A percentile compares a stretch with the other conserved stretches of the same genome.
Evolutionary conservation across 2,113 vertebrate genomes (phyloP).

Genomic region (Pomatorhinus ruficollis): DNA sequence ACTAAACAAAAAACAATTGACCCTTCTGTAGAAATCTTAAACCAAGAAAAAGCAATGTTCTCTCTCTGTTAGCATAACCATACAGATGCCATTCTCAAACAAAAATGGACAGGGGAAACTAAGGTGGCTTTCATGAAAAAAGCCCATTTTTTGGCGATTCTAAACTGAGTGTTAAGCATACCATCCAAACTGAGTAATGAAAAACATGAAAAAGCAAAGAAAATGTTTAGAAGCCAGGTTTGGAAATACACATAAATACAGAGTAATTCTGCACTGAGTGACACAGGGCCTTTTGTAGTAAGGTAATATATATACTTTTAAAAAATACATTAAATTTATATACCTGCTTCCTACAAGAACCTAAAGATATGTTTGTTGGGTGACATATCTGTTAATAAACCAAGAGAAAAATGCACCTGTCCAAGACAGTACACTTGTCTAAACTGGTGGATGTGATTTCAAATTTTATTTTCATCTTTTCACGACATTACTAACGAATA

Average conservation of each 20-base stretch:
- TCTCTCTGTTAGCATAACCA: accelerated
- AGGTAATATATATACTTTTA: background rate
- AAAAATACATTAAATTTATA: background rate
- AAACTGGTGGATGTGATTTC: background rate
- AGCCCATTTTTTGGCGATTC: background rate
- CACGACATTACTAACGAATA: background rate
- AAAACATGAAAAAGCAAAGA: background rate
- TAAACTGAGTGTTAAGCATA: background rate
- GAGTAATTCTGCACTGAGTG: background rate
- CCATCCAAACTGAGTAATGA: background rate
- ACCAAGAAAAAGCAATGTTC: background rate
- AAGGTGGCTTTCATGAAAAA: background rate
- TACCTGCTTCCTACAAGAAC: background rate
- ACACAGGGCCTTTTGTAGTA: background rate
- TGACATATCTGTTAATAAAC: background rate
- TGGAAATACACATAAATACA: background rate
- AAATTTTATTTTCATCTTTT: background rate
- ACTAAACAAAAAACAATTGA: background rate
- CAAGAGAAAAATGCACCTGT: background rate
- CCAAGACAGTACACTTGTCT: background rate
- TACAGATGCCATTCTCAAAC: background rate
- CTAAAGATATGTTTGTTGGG: background rate
- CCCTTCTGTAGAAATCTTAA: background rate
- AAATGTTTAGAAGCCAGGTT: background rate
- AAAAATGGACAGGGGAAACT: background rate